Evolutionary conservation across 2,113 vertebrate genomes (phyloP), one percentile per base, ranked within the genome.

Genomic region (Ardeotis arabs): DNA sequence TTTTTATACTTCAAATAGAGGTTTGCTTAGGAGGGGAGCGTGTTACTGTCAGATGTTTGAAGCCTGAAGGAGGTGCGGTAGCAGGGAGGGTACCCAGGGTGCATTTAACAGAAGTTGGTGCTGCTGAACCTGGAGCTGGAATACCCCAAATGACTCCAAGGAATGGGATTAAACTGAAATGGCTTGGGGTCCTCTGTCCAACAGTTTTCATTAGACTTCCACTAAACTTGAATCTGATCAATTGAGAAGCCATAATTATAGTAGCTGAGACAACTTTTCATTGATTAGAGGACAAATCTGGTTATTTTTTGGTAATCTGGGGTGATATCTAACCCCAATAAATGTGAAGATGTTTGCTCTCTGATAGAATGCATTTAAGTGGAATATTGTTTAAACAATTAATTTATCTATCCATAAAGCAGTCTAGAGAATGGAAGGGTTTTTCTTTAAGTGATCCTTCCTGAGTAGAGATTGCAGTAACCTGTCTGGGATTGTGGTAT

Each of bases 1-100:
- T 20, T 53, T 62, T 56, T 60, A 8, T 37, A 21, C 10, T 50
- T 74, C 25, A 52, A 13, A 55, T 29, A 56, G 15, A 58, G 41
- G 7, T 41, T 89, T 87, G 58, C 28, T 63, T 41, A 18, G 31
- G 12, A 44, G 14, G 8, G 12, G 14, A 44, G 6, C 0, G 0
- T 73, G 9, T 68, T 87, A 12, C 39, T 10, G 13, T 58, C 2
- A 8, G 35, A 7, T 67, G 7, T 25, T 41, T 39, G 39, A 72
- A 87, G 47, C 28, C 28, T 72, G 60, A 78, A 63, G 33, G 41
- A 73, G 16, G 21, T 19, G 10, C 2, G 16, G 10, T 69, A 21
- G 35, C 24, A 70, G 52, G 47, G 19, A 37, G 28, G 14, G 37
- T 15, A 45, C 16, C 24, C 11, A 6, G 19, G 10, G 4, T 59